These are phyloP conservation scores for zebrafish (Danio rerio) DNA, from an alignment of 2,113 vertebrate species.

Conservation along the genomic window GRCz12tu NC_133198.1:32820501-32821000, in stretches of 20 bases:
- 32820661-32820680: not conserved
- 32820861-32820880: not conserved
- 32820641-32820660: no score
- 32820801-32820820: not conserved
- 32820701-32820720: not conserved
- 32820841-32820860: not conserved
- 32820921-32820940: not conserved
- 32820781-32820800: not conserved
- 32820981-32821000: not conserved
- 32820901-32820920: not conserved
- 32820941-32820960: not conserved
- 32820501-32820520: no score
- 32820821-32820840: not conserved
- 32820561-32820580: no score
- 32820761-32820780: not conserved
- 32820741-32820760: not conserved
- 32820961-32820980: slow-evolving; percentile 21
- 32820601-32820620: no score
- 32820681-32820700: not conserved
- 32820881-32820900: not conserved
- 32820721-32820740: not conserved
- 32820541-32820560: no score
- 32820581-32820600: no score
- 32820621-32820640: no score
- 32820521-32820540: no score